Conservation (phyloP, 2,888 invertebrate species). For the Cotesia congregata region DNA sequence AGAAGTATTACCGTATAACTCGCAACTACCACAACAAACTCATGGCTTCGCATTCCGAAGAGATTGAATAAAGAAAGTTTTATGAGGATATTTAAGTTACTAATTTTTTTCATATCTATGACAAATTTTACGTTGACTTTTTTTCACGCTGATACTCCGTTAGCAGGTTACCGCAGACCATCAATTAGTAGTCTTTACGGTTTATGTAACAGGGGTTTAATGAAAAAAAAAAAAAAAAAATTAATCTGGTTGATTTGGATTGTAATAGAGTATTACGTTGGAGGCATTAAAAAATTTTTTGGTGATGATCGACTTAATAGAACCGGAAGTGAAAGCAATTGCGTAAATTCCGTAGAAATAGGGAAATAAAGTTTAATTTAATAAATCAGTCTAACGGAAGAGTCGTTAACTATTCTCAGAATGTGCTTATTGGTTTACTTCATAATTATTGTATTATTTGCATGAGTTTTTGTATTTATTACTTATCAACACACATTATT, state of each 20-base stretch:
- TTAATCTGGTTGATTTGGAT: not conserved
- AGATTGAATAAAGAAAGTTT: conserved; percentile 24
- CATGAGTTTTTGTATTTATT: not conserved
- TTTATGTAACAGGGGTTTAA: too few relatives aligned
- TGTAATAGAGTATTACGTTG: not conserved
- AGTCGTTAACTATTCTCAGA: conserved; percentile 26
- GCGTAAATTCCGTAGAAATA: conserved; percentile 42
- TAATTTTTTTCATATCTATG: not conserved
- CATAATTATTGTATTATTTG: conserved; percentile 22
- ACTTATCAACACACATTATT: too few relatives aligned
- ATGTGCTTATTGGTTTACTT: conserved; percentile 10
- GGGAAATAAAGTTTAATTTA: conserved; percentile 37
- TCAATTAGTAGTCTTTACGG: too few relatives aligned
- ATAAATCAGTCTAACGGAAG: conserved; percentile 37
- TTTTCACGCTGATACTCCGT: too few relatives aligned
- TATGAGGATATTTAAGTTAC: not conserved
- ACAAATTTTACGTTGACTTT: too few relatives aligned
- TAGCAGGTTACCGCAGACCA: too few relatives aligned
- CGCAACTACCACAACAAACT: conserved; percentile 23
- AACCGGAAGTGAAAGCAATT: conserved; percentile 49
- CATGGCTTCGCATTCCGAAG: not conserved
- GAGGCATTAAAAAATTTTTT: conserved; percentile 4
- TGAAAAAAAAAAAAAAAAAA: too few relatives aligned
- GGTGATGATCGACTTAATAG: conserved; percentile 14
- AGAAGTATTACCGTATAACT: conserved; percentile 37